phyloP scores from a whole-genome alignment of 2,113 vertebrate species.

The Platysteira castanea region DNA sequence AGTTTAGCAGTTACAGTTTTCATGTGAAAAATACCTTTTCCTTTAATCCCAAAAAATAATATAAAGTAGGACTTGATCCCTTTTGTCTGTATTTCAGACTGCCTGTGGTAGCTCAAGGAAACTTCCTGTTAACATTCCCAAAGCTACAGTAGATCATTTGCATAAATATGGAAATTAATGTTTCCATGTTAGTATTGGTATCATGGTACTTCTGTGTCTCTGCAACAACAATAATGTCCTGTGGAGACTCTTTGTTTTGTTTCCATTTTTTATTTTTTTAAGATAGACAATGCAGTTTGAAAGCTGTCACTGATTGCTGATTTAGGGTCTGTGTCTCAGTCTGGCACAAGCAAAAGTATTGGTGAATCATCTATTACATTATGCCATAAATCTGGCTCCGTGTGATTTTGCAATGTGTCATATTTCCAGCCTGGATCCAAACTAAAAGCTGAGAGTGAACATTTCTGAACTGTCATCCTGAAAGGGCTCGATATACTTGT shows the following conservation, averaged over 20 bases:
- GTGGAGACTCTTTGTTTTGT: neutral
- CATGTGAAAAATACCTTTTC: neutral
- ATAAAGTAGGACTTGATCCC: neutral
- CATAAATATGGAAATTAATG: conserved; percentile 31
- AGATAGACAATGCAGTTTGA: neutral
- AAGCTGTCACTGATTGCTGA: conserved; percentile 4
- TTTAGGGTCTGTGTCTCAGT: conserved; percentile 14
- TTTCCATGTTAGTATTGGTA: neutral
- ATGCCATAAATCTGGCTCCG: neutral
- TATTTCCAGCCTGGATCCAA: conserved; percentile 9
- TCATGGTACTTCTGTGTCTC: neutral
- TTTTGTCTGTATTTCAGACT: conserved; percentile 29
- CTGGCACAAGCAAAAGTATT: neutral
- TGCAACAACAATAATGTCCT: neutral
- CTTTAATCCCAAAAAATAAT: neutral
- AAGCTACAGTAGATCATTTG: conserved; percentile 20
- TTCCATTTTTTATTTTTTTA: neutral
- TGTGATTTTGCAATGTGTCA: neutral
- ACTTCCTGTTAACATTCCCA: conserved; percentile 44
- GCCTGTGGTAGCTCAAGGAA: neutral
- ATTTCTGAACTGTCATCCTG: conserved; percentile 22
- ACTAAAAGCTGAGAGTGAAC: neutral
- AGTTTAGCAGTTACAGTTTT: neutral
- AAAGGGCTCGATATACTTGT: neutral
- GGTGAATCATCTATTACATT: conserved; percentile 30